A percentile compares a stretch with the other conserved stretches of the same genome.
Evolutionary conservation across 2,888 invertebrate species (phyloP).

Genomic region (Drosophila trichaetosa): DNA sequence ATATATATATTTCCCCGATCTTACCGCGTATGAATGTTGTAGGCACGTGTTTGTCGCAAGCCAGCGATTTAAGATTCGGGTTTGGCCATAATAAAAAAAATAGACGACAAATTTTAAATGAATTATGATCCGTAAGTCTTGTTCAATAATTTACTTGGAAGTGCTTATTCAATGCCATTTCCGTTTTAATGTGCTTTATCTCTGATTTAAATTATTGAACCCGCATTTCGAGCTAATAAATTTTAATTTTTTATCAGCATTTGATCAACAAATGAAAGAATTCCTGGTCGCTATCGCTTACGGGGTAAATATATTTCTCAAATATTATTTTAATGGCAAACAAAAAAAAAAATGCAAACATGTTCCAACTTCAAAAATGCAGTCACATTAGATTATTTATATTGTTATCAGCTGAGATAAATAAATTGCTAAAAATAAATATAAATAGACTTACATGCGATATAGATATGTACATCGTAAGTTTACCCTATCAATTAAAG

Average conservation of each 20-base stretch:
- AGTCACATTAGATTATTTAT: slow-evolving; percentile 22
- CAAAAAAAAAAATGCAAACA: slow-evolving; percentile 23
- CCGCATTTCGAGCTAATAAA: slow-evolving; percentile 1
- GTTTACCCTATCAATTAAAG: slow-evolving; percentile 35
- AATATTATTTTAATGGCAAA: slow-evolving; percentile 36
- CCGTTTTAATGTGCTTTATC: background rate
- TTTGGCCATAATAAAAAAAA: background rate
- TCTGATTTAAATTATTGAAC: background rate
- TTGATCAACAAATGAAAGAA: slow-evolving; percentile 27
- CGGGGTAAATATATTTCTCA: slow-evolving; percentile 41
- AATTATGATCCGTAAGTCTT: background rate
- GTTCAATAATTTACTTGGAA: background rate
- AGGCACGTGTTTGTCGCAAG: slow-evolving; percentile 3
- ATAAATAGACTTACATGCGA: slow-evolving; percentile 3
- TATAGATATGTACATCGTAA: slow-evolving; percentile 13
- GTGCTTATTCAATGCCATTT: background rate
- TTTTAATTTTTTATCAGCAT: slow-evolving; percentile 27
- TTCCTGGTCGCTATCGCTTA: slow-evolving; percentile 8
- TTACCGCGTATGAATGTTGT: background rate
- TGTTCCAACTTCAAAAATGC: slow-evolving; percentile 16
- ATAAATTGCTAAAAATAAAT: slow-evolving; percentile 37
- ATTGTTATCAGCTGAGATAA: slow-evolving; percentile 65
- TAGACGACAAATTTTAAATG: background rate
- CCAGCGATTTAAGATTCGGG: background rate
- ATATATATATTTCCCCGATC: background rate